Evolutionary conservation across 2,888 invertebrate genomes (phyloP), one percentile per base, ranked within the genome.

Genomic region (Erebia epiphron): DNA sequence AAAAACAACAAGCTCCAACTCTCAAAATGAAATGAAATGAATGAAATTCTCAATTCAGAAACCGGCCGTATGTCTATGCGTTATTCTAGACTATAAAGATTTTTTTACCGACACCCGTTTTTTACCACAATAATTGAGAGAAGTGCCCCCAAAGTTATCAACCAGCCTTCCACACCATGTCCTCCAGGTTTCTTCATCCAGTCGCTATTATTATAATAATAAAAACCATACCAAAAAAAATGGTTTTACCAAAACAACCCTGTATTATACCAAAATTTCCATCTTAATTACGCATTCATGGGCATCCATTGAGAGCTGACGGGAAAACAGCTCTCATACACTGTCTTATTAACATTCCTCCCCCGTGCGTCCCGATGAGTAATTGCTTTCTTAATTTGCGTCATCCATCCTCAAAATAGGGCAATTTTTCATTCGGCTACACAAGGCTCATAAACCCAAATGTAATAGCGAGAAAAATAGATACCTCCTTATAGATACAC

Each of bases 321-420:
- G 91, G 90, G 91, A 89, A 91, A 90, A 91, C 90, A 86, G 84
- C 86, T 87, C 83, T 79, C 85, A 86, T 86, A 86, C 85, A 87
- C 83, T 85, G 78, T 89, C 92, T 90, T 91, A 93, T 93, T 93
- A 92, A 87, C 90, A 93, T 93, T 91, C 91, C 88, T 82, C 90
- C 91, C 91, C 86, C 85, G 91, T 88, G 83, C 87, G 84, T 88
- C 84, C 84, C 87, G 91, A 93, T 93, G 94, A 94, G 92, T 91
- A 92, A 94, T 93, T 93, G 92, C 92, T 90, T 89, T 90, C 93
- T 93, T 94, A 94, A 94, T 93, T 93, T 88, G 83, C 87, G 89
- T 89, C 94, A 94, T 94, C 90, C 90, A 93, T 94, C 91, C 90
- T 90, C 88, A 88, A 92, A 92, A 92, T 91, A 88, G 88, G 87